Base-by-base conservation (phyloP, 2,888 invertebrate genomes). In the Panzeria rudis region DNA sequence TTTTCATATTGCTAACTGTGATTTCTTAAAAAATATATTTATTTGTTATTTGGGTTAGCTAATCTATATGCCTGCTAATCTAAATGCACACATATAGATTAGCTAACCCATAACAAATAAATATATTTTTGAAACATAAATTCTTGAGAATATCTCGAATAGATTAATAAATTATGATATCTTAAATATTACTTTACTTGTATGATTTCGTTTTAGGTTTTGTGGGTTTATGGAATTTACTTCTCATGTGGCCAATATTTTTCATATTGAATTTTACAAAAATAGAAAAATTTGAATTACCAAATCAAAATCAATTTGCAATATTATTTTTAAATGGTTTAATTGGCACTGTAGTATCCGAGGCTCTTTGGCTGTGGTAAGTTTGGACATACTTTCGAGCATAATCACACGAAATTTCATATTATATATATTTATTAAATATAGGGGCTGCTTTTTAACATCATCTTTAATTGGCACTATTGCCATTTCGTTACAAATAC, bases 331-430 rank as follows among this genome's bases (percentile, higher is more conserved):
- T 98, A 61, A 98, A 98, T 92, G 98, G 98, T 50, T 93, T 98
- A 20, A 94, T 98, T 86, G 98, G 98, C 72, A 98, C 98, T 23
- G 96, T 98, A 73, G 93, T 99, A 59, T 96, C 97, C 0, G 98
- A 99, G 93, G 96, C 97, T 38, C 93, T 98, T 62, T 98, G 98
- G 98, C 94, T 98, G 59, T 98, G 98, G 97, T 97, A 93, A 93
- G 94, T 92, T 50, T 59, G 47, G 0, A 56, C 29, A 50, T 38
- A 44, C 44, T 35, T 17, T 23, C 1, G 1, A 23, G 7, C 6
- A 62, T 15, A 2, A 41, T 13, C 8, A 62, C 2, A 25, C 44
- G n/a, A 29, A 44, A 4, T 44, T 47, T 47, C 2, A 13, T 11
- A 11, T 5, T 9, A 15, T 20, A 8, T 15, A 13, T 44, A 66